These are phyloP conservation scores for Aspidiotus destructor DNA, from an alignment of 2,888 invertebrate species.

Conservation along the genomic window DNA sequence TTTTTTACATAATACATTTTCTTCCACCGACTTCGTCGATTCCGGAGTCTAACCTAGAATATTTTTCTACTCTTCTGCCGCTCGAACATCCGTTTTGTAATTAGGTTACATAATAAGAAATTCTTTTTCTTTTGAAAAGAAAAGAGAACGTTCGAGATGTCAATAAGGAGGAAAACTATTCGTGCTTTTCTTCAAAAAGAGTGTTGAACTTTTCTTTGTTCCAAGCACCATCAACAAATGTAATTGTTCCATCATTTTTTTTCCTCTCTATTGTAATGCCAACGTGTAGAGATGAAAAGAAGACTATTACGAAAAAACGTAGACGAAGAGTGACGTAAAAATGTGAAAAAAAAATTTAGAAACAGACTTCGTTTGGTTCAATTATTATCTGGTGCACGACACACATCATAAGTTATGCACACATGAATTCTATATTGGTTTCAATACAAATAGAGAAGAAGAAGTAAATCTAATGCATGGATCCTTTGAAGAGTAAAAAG, in stretches of 20 bases:
- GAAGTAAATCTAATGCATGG: too few relatives aligned
- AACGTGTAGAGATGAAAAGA: too few relatives aligned
- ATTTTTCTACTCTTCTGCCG: background rate
- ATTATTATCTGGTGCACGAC: too few relatives aligned
- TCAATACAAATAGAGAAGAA: too few relatives aligned
- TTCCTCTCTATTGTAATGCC: background rate
- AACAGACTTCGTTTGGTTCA: too few relatives aligned
- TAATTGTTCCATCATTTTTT: background rate
- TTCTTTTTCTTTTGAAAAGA: background rate
- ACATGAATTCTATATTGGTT: too few relatives aligned
- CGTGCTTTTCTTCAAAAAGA: background rate
- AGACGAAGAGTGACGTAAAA: too few relatives aligned
- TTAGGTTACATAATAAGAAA: slow-evolving; percentile 20
- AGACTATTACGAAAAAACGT: too few relatives aligned
- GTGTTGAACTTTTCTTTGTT: background rate
- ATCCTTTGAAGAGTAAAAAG: too few relatives aligned
- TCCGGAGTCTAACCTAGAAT: background rate
- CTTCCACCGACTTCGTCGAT: background rate
- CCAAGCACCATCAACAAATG: background rate
- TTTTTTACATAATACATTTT: slow-evolving; percentile 22
- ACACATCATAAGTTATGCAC: too few relatives aligned
- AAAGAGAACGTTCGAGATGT: background rate
- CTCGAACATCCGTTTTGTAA: slow-evolving; percentile 27
- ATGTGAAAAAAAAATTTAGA: too few relatives aligned
- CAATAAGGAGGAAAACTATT: background rate